Percentiles rank a stretch among this genome's conserved stretches.
These are phyloP conservation scores for Calycopis cecrops DNA, from an alignment of 1,140 invertebrate species.

Conservation along the genomic window DNA sequence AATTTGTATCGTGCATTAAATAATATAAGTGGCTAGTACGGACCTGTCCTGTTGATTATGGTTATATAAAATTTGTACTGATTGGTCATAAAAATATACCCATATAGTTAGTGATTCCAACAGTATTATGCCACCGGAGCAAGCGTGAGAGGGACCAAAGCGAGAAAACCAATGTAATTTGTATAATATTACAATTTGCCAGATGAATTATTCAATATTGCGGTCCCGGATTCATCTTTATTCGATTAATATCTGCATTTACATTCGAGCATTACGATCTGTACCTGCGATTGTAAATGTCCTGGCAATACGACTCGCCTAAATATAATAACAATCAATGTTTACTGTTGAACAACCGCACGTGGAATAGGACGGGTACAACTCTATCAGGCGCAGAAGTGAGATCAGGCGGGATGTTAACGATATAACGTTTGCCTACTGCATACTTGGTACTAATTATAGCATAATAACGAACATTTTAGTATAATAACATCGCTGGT, in stretches of 20 bases:
- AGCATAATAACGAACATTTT: too few species aligned
- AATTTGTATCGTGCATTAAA: too few species aligned
- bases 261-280: conserved; percentile 31
- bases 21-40: too few species aligned
- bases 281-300: conserved; percentile 31
- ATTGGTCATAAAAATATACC: conserved; percentile 17
- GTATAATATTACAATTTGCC: conserved; percentile 68
- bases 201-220: conserved; percentile 63
- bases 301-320: conserved; percentile 1
- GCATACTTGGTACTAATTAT: too few species aligned
- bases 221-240: conserved; percentile 41
- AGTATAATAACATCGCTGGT: too few species aligned
- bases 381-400: too few species aligned
- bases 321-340: conserved; percentile 2
- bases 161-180: conserved; percentile 49
- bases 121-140: conserved; percentile 2
- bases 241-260: conserved; percentile 48
- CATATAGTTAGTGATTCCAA: not conserved
- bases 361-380: not conserved
- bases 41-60: not conserved
- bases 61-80: not conserved
- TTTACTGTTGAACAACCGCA: not conserved
- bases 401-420: too few species aligned
- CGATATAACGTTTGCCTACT: too few species aligned
- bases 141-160: conserved; percentile 23